Evolutionary conservation across 2,113 vertebrate species (phyloP).

Genomic region (Oncorhynchus masou): DNA sequence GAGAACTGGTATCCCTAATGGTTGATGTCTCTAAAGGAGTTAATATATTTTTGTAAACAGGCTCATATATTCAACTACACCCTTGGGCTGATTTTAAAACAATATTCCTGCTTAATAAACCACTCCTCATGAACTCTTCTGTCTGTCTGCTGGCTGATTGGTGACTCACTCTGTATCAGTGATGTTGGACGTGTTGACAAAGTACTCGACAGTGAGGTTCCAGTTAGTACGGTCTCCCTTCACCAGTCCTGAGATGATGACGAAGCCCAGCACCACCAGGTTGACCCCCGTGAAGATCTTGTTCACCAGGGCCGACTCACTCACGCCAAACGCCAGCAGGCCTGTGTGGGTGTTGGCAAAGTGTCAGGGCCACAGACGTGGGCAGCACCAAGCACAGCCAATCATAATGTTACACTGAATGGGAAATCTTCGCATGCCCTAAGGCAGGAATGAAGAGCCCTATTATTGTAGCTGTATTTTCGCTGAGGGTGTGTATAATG

Average conservation of each 20-base stretch:
- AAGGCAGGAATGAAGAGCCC: neutral
- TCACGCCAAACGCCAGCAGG: slow-evolving; percentile 89
- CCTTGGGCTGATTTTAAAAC: neutral
- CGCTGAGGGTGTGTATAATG: neutral
- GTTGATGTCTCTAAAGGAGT: neutral
- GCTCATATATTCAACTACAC: neutral
- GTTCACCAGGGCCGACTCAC: slow-evolving; percentile 90
- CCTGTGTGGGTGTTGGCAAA: slow-evolving; percentile 62
- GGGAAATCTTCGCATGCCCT: neutral
- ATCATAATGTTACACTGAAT: neutral
- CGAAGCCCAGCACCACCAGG: slow-evolving; percentile 86
- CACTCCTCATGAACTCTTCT: too few species aligned
- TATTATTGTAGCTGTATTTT: neutral
- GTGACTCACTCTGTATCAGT: slow-evolving; percentile 20
- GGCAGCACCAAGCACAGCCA: neutral
- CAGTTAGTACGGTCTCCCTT: slow-evolving; percentile 88
- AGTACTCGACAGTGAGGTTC: slow-evolving; percentile 77
- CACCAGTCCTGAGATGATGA: slow-evolving; percentile 87
- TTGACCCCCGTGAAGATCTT: slow-evolving; percentile 94
- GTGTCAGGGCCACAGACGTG: neutral
- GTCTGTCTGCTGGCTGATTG: neutral
- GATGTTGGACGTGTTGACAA: slow-evolving; percentile 27
- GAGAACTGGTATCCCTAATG: neutral
- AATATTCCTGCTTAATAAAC: neutral
- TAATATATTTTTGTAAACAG: neutral